Evolutionary conservation across 2,888 invertebrate species (phyloP).

Genomic region (Scaptomyza parva): DNA sequence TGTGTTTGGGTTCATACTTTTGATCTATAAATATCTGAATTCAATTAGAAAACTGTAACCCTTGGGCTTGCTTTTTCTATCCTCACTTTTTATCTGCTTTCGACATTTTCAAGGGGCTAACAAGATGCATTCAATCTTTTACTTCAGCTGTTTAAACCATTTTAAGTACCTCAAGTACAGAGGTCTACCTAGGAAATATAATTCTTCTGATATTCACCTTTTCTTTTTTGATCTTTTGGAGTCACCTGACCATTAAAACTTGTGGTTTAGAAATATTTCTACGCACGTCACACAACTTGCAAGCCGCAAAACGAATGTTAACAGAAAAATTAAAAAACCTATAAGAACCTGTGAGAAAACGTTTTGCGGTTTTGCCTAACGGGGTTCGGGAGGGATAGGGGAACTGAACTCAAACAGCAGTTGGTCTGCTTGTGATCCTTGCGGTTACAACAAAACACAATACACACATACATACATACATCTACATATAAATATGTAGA

Average conservation of each 20-base stretch:
- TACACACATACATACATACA: not conserved
- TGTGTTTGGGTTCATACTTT: no score
- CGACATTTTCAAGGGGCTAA: not conserved
- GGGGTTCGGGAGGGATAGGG: conserved; percentile 3
- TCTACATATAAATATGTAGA: conserved; percentile 5
- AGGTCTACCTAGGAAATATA: not conserved
- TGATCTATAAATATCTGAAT: no score
- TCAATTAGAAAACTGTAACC: no score
- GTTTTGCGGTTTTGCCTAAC: conserved; percentile 52
- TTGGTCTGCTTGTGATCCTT: conserved; percentile 39
- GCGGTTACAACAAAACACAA: conserved; percentile 31
- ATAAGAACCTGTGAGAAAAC: conserved; percentile 44
- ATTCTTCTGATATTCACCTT: not conserved
- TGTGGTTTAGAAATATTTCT: conserved; percentile 2
- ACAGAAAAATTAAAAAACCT: conserved; percentile 4
- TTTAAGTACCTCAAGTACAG: not conserved
- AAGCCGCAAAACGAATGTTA: not conserved
- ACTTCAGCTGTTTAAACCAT: not conserved
- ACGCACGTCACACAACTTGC: not conserved
- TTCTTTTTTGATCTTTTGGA: not conserved
- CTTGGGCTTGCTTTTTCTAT: no score
- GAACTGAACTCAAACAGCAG: conserved; percentile 40
- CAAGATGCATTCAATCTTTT: not conserved
- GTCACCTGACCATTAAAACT: not conserved
- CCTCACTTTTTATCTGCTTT: no score